These are phyloP conservation scores for Anodontia alba DNA, from an alignment of 2,888 invertebrate species.

Conservation along the genomic window DNA sequence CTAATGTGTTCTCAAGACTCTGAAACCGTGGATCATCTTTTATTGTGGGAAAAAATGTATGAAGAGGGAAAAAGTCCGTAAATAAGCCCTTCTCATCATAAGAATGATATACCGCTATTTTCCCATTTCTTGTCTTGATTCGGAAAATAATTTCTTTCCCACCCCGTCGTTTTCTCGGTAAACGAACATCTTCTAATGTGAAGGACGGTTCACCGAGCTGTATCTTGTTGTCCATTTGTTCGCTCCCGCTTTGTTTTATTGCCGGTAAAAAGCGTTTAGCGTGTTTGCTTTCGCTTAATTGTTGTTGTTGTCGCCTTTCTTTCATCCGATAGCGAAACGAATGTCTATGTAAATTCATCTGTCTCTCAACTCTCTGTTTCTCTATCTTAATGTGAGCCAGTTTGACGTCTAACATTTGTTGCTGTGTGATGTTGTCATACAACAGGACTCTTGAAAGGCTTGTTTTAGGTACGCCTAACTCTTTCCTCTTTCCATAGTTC, in stretches of 20 bases:
- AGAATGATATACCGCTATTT: conserved; percentile 62
- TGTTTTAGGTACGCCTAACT: conserved; percentile 72
- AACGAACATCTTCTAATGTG: conserved; percentile 42
- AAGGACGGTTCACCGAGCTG: conserved; percentile 23
- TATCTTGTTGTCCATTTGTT: not conserved
- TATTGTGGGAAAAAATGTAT: conserved; percentile 57
- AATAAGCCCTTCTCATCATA: conserved; percentile 65
- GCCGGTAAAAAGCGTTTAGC: not conserved
- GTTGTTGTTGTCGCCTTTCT: conserved; percentile 41
- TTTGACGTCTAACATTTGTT: conserved; percentile 78
- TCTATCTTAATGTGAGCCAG: conserved; percentile 73
- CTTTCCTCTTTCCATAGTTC: conserved; percentile 75
- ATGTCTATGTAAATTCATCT: conserved; percentile 71
- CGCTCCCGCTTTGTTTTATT: not conserved
- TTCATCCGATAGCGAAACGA: conserved; percentile 61
- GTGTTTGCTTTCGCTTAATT: not conserved
- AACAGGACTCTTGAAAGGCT: conserved; percentile 77
- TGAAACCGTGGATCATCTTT: conserved; percentile 72
- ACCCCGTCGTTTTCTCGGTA: conserved; percentile 47
- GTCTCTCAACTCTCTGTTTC: conserved; percentile 60
- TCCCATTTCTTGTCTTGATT: conserved; percentile 63
- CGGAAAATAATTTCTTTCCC: conserved; percentile 61
- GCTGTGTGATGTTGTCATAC: conserved; percentile 80
- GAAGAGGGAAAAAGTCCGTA: conserved; percentile 60
- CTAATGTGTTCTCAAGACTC: conserved; percentile 64